Conservation (phyloP, 1,140 invertebrate genomes). For the Hydropsyche tenuis region DNA sequence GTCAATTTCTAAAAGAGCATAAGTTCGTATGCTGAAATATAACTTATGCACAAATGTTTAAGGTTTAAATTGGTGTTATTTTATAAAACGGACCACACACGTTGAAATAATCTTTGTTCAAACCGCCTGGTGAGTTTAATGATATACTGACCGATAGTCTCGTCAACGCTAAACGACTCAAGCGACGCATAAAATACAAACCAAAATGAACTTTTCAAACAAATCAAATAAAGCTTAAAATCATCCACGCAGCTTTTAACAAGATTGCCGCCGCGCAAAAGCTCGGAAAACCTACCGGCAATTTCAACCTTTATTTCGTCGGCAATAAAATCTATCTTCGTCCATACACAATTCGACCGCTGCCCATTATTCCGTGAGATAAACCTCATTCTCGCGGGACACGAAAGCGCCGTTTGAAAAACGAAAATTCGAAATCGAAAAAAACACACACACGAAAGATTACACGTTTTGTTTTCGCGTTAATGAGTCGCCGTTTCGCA, state of each 20-base stretch:
- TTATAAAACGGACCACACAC: conserved; percentile 39
- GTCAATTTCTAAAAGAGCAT: not conserved
- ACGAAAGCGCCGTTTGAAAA: conserved; percentile 25
- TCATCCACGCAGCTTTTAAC: conserved; percentile 7
- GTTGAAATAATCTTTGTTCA: conserved; percentile 44
- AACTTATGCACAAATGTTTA: not conserved
- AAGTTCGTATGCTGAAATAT: not conserved
- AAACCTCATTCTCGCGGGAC: conserved; percentile 32
- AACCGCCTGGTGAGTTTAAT: conserved; percentile 45
- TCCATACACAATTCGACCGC: not conserved
- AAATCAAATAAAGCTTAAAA: not conserved
- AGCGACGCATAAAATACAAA: not conserved
- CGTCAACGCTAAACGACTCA: not conserved
- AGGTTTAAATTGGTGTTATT: conserved; percentile 19
- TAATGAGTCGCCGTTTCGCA: conserved; percentile 11
- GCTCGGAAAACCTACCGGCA: not conserved
- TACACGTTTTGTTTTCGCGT: not conserved
- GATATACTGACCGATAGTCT: conserved; percentile 40
- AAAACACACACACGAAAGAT: not conserved
- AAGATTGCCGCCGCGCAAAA: not conserved
- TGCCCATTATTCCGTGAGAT: conserved; percentile 30
- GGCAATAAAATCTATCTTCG: not conserved
- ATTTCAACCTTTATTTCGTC: not conserved
- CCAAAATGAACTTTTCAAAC: not conserved
- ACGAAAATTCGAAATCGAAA: not conserved